Conservation (phyloP, 2,797 vertebrate species). For the Thalassophryne amazonica region DNA sequence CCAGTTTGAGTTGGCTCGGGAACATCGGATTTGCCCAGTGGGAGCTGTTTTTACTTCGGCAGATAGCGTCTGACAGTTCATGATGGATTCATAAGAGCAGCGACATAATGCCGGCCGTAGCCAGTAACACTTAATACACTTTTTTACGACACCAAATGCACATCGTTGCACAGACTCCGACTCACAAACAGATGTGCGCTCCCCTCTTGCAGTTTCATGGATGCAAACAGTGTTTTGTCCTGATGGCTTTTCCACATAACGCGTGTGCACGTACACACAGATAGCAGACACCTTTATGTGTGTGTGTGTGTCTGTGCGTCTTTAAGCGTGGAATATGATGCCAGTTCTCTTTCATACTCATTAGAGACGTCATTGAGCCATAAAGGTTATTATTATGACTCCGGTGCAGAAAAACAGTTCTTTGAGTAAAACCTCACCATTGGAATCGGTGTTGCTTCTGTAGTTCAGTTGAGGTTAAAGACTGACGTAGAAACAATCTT, state of each 20-base stretch:
- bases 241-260: constrained; percentile 9
- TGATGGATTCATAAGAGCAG: constrained; percentile 37
- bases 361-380: constrained; percentile 67
- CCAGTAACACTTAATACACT: constrained; percentile 60
- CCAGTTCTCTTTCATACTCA: constrained; percentile 65
- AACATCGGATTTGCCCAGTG: constrained; percentile 31
- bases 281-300: constrained; percentile 38
- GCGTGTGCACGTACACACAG: background rate
- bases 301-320: constrained; percentile 21
- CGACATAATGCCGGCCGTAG: constrained; percentile 26
- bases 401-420: constrained; percentile 54
- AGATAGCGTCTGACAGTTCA: constrained; percentile 49
- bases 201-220: background rate
- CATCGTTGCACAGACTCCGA: background rate
- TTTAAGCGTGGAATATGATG: constrained; percentile 24
- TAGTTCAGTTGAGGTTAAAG: constrained; percentile 58
- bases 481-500: constrained; percentile 53
- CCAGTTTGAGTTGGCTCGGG: constrained; percentile 50
- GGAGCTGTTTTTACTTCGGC: constrained; percentile 34
- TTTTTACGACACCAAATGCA: constrained; percentile 19
- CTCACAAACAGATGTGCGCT: background rate
- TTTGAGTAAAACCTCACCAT: constrained; percentile 55
- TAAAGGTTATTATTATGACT: constrained; percentile 70
- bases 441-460: constrained; percentile 46
- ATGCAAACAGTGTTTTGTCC: background rate